Evolutionary conservation across 2,797 vertebrate genomes (phyloP), one percentile per base, ranked within the genome.

Genomic region (Octomys mimax): DNA sequence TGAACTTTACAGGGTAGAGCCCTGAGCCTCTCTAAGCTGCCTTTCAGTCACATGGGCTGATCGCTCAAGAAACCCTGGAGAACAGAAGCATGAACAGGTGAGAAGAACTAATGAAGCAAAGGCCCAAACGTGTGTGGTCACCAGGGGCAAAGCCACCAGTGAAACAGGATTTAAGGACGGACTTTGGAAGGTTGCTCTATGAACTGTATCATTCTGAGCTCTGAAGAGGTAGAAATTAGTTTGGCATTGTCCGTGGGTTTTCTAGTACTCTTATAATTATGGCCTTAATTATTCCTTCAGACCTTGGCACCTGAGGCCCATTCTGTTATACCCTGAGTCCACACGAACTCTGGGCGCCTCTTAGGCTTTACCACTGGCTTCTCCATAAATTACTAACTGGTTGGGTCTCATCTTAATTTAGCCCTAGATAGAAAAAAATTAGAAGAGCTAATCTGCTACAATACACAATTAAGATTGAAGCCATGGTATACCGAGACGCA

Each of bases 391-490:
- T 66, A 75, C 61, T 87, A 2, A 89, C 52, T 96, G 14, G 84
- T 57, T 4, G 79, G 36, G 36, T 82, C 12, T 13, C 12, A 36
- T 78, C 96, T 96, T 92, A 89, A 94, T 93, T 52, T 70, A 57
- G 14, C 71, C 73, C 42, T 54, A 82, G 26, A 59, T 8, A 86
- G 73, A 97, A 92, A 77, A 75, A 90, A 88, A 77, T 89, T 68
- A 90, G 87, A 42, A 77, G 49, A 62, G 12, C 36, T 85, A 75
- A 92, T 81, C 36, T 93, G n/a, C 92, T 73, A n/a, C 59, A 14
- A n/a, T 80, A 46, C 70, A 94, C 97, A 92, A 86, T 86, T 73
- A 92, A 73, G 73, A 49, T 14, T 95, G 70, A 94, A 78, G 70
- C 36, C 13, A 84, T 49, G 33, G n/a, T 81, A 36, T 31, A 62